phyloP scores from a whole-genome alignment of 2,797 vertebrate genomes.

The Arctocebus calabarensis region DNA sequence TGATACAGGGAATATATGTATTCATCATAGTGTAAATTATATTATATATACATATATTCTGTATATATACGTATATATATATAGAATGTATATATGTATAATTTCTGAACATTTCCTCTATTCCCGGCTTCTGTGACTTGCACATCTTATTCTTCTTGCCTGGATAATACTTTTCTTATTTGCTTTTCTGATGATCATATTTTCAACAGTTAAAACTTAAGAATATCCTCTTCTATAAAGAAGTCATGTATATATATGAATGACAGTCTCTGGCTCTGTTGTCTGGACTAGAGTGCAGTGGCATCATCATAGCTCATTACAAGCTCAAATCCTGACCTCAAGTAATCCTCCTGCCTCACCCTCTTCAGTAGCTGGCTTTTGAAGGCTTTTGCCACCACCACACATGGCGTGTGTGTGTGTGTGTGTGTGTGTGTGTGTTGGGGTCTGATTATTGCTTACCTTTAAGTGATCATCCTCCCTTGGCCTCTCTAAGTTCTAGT shows the following conservation, averaged over 20 bases:
- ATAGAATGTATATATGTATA: too few species aligned
- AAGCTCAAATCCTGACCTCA: background rate
- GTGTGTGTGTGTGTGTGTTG: too few species aligned
- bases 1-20: background rate
- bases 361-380: too few species aligned
- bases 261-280: background rate
- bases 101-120: background rate
- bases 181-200: background rate
- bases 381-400: too few species aligned
- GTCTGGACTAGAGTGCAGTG: background rate
- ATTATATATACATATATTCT: background rate
- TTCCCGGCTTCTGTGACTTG: background rate
- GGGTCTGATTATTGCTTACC: too few species aligned
- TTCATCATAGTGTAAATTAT: background rate
- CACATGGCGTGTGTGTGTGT: too few species aligned
- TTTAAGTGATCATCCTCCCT: background rate
- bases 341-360: background rate
- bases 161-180: background rate
- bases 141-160: background rate
- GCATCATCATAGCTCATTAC: background rate
- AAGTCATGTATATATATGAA: too few species aligned
- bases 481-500: background rate
- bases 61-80: too few species aligned
- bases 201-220: conserved; percentile 44
- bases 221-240: background rate